Conservation (phyloP, 2,888 invertebrate genomes). For the Stegana nigrithorax region DNA sequence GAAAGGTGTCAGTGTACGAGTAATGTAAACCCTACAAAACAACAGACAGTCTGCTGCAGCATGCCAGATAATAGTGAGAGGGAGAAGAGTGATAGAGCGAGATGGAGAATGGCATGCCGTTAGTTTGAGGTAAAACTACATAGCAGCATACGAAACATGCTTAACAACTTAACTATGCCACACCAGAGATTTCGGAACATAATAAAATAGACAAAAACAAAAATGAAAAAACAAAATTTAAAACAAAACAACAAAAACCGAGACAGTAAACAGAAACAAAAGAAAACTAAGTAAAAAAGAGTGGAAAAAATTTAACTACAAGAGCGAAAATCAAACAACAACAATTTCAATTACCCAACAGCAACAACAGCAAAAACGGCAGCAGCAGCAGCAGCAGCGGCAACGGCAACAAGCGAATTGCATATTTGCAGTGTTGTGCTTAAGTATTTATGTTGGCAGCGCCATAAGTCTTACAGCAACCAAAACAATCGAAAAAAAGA, state of each 20-base stretch:
- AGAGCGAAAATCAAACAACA: conserved; percentile 16
- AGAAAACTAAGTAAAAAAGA: neutral
- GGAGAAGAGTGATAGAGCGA: neutral
- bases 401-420: conserved; percentile 11
- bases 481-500: neutral
- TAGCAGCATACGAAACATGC: neutral
- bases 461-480: neutral
- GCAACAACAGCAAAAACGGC: neutral
- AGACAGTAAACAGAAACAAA: neutral
- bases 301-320: neutral
- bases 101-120: neutral
- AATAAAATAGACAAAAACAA: neutral
- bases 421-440: neutral
- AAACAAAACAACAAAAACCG: too few relatives aligned
- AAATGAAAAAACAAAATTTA: neutral
- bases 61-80: neutral
- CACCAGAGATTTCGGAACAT: neutral
- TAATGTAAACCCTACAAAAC: too few relatives aligned
- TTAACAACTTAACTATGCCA: neutral
- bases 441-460: neutral
- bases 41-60: too few relatives aligned
- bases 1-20: too few relatives aligned
- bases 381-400: conserved; percentile 30
- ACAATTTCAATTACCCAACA: conserved; percentile 3
- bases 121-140: neutral